Conservation (phyloP, 2,888 invertebrate species). For the Hydriomena furcata region DNA sequence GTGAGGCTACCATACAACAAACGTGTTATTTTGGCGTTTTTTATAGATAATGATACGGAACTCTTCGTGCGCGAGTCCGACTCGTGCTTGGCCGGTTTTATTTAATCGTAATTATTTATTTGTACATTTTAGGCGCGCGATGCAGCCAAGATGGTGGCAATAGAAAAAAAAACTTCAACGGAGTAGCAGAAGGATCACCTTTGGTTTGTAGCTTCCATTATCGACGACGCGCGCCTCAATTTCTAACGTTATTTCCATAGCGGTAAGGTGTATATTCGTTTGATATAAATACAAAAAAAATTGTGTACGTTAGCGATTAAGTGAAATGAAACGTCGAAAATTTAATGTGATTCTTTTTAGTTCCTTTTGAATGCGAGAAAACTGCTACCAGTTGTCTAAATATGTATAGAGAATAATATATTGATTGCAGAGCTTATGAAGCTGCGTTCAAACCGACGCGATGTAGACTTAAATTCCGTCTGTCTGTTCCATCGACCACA, state of each 20-base stretch:
- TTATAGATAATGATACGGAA: no score
- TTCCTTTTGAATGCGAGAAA: constrained; percentile 13
- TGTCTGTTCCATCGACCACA: no score
- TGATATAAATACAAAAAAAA: neutral
- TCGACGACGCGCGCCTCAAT: constrained; percentile 19
- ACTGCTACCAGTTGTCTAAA: constrained; percentile 2
- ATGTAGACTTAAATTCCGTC: no score
- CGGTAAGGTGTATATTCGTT: constrained; percentile 11
- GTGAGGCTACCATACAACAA: no score
- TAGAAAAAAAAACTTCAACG: constrained; percentile 16
- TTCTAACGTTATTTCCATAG: constrained; percentile 12
- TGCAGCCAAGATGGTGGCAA: constrained; percentile 17
- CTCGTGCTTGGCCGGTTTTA: no score
- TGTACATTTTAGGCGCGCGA: constrained; percentile 18
- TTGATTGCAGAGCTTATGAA: constrained; percentile 10
- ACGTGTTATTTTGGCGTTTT: no score
- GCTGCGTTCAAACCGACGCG: constrained; percentile 4
- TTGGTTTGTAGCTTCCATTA: constrained; percentile 24
- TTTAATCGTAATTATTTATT: neutral
- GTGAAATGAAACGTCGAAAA: neutral
- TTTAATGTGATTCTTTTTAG: constrained; percentile 12
- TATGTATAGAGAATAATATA: neutral
- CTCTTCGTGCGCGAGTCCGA: no score
- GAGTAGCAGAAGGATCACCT: constrained; percentile 6
- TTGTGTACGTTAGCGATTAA: no score